Evolutionary conservation across 2,797 vertebrate species (phyloP).

Genomic region (Sebastes matsubarae): DNA sequence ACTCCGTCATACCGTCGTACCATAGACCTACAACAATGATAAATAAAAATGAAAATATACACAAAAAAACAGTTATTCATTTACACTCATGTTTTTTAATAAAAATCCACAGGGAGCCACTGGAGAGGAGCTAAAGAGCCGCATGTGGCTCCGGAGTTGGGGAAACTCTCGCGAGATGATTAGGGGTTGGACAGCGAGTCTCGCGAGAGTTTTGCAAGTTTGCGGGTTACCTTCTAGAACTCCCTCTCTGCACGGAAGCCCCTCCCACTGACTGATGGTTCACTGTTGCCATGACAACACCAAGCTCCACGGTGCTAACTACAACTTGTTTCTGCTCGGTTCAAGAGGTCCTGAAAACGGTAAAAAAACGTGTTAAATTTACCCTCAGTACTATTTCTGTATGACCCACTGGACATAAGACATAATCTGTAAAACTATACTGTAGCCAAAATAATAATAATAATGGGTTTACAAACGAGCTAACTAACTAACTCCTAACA

Average conservation of each 20-base stretch:
- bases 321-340: not conserved
- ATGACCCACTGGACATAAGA: not conserved
- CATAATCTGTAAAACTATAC: not conserved
- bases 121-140: too few species aligned
- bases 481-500: not conserved
- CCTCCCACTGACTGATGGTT: slow-evolving; percentile 3
- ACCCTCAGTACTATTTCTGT: not conserved
- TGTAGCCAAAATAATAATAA: not conserved
- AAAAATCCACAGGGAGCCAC: too few species aligned
- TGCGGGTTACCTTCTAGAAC: too few species aligned
- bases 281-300: slow-evolving; percentile 65
- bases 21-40: too few species aligned
- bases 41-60: too few species aligned
- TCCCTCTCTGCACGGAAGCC: not conserved
- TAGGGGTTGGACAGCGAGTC: too few species aligned
- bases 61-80: too few species aligned
- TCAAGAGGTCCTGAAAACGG: slow-evolving; percentile 9
- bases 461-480: not conserved
- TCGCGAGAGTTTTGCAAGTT: too few species aligned
- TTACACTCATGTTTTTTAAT: too few species aligned
- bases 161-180: too few species aligned
- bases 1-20: too few species aligned
- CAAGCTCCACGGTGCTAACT: slow-evolving; percentile 3
- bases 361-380: slow-evolving; percentile 14
- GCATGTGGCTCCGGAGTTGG: too few species aligned